Percentiles rank a stretch among this genome's conserved stretches.
Conservation (phyloP, 2,888 invertebrate genomes). For the Actias luna region DNA sequence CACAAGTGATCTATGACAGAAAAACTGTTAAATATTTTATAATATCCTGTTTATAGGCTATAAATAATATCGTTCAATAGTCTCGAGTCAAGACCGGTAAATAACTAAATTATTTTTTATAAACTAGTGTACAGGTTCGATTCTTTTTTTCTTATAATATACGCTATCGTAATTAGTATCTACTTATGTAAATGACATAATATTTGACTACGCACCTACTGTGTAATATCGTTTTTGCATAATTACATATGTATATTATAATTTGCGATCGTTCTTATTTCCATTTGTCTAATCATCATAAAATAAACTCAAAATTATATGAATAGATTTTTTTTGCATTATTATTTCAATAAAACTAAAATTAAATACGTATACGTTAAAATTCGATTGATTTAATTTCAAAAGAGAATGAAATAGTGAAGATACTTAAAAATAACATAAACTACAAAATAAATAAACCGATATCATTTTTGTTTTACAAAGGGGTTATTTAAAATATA, state of each 20-base stretch:
- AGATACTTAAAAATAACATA: not conserved
- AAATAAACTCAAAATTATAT: too few species aligned
- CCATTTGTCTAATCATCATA: not conserved
- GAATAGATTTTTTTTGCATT: not conserved
- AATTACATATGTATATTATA: not conserved
- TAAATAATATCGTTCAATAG: slow-evolving; percentile 32
- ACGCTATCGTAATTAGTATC: slow-evolving; percentile 12
- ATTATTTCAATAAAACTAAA: not conserved
- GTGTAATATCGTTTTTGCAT: not conserved
- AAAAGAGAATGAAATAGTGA: too few species aligned
- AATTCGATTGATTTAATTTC: too few species aligned
- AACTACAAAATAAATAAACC: not conserved
- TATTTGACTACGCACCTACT: slow-evolving; percentile 10
- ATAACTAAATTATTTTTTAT: slow-evolving; percentile 33
- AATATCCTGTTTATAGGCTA: slow-evolving; percentile 30
- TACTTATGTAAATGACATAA: slow-evolving; percentile 14
- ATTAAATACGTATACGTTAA: too few species aligned
- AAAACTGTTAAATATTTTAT: slow-evolving; percentile 35
- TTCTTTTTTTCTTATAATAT: slow-evolving; percentile 12
- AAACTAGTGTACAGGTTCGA: slow-evolving; percentile 14
- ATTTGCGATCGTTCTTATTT: not conserved
- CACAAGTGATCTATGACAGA: slow-evolving; percentile 32
- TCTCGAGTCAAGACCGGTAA: slow-evolving; percentile 29
- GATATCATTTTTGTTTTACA: not conserved
- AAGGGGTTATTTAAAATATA: too few species aligned